Base-by-base conservation (phyloP, 2,797 vertebrate genomes). In the Poecilia wingei region DNA sequence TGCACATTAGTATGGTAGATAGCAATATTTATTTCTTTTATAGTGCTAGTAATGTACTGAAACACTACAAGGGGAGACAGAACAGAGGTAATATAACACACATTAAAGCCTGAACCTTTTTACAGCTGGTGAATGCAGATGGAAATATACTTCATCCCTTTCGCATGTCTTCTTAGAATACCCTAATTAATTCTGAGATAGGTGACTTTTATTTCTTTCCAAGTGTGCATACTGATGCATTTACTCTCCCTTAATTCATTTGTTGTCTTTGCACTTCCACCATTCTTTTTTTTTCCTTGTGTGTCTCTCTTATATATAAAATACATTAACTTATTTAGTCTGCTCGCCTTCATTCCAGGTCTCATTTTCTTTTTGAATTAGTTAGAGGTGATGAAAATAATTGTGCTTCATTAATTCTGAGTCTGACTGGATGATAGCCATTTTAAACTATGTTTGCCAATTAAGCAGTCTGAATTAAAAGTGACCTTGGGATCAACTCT, bases 381-480 rank as follows among this genome's bases (percentile, higher is more conserved):
- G 96, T 97, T 96, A 96, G 96, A 96, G 95, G 96, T 96, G 97
- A 97, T 98, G 96, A 97, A 98, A 97, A 98, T 98, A 97, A 98
- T 98, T 97, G 96, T 97, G 96, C 96, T 97, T 98, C 97, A 98
- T 98, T 98, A 98, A 98, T 98, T 98, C 95, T 92, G 93, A 96
- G 96, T 95, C 97, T 96, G 96, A 96, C 95, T 97, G 97, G 96
- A 97, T 98, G 97, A 98, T 97, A 97, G 96, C 96, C 97, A 97
- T 98, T 98, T 97, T 97, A 96, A 98, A 97, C 96, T 96, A 96
- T 97, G 97, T 98, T 98, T 98, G 97, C 97, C 97, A 98, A 98
- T 99, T 99, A 98, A 97, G 93, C 95, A 87, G 96, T 96, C 96
- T 97, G 98, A 99, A 98, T 99, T 97, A 98, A 97, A 98, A 97